Evolutionary conservation across 2,113 vertebrate genomes (phyloP).

Genomic region (Callipepla squamata): DNA sequence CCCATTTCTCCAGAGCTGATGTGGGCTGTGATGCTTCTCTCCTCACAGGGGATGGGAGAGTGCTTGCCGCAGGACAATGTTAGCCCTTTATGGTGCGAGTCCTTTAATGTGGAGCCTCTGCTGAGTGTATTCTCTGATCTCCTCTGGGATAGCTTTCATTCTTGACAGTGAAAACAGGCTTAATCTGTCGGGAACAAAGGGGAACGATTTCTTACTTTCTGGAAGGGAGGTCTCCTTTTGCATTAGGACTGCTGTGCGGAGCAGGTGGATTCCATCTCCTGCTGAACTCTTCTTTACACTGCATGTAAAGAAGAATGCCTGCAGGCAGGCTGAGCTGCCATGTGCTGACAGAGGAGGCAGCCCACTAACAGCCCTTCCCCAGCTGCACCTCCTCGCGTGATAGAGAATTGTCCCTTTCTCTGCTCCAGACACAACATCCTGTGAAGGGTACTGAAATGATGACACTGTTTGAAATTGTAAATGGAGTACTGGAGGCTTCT

Average conservation of each 20-base stretch:
- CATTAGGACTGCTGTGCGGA: background rate
- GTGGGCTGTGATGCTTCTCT: background rate
- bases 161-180: background rate
- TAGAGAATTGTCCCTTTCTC: background rate
- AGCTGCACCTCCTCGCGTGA: background rate
- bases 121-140: conserved; percentile 14
- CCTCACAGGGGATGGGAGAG: background rate
- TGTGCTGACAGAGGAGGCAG: background rate
- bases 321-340: background rate
- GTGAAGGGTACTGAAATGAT: background rate
- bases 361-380: background rate
- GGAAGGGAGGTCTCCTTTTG: background rate
- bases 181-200: conserved; percentile 1
- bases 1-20: background rate
- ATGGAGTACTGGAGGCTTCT: background rate
- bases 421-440: background rate
- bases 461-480: background rate
- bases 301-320: too few species aligned
- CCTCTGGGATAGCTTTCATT: conserved; percentile 32
- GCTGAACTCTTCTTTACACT: background rate
- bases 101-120: background rate
- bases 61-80: background rate
- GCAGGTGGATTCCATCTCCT: background rate
- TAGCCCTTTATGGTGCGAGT: background rate
- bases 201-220: background rate